phyloP scores from a whole-genome alignment of 2,888 invertebrate species.

The Drosophila ezoana region DNA sequence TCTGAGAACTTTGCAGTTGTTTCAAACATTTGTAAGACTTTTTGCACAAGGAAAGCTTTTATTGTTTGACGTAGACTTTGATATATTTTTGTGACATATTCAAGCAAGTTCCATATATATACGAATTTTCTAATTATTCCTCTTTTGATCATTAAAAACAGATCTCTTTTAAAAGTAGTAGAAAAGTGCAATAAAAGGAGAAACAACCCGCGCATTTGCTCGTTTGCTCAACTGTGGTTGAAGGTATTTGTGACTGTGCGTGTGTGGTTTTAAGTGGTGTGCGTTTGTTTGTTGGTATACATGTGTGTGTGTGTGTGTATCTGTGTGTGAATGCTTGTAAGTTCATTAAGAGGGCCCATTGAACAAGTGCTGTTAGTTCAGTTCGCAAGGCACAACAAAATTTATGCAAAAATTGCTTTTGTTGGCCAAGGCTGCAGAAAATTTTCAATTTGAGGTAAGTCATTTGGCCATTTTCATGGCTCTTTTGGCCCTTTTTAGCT shows the following conservation, averaged over 20 bases:
- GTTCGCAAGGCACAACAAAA: slow-evolving; percentile 31
- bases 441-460: slow-evolving; percentile 48
- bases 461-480: slow-evolving; percentile 38
- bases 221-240: slow-evolving; percentile 28
- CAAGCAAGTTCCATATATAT: too few relatives aligned
- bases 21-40: too few relatives aligned
- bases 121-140: too few relatives aligned
- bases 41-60: too few relatives aligned
- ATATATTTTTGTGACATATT: too few relatives aligned
- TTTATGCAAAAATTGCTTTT: slow-evolving; percentile 47
- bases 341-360: slow-evolving; percentile 52
- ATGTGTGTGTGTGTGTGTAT: slow-evolving; percentile 9
- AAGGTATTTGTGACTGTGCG: slow-evolving; percentile 17
- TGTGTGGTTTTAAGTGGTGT: slow-evolving; percentile 5
- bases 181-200: slow-evolving; percentile 1
- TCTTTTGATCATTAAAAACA: background rate
- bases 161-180: background rate
- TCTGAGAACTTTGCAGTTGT: too few relatives aligned
- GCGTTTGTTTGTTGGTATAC: background rate
- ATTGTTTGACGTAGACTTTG: too few relatives aligned
- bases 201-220: slow-evolving; percentile 26
- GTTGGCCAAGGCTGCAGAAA: slow-evolving; percentile 36
- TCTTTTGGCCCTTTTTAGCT: slow-evolving; percentile 12
- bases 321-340: slow-evolving; percentile 29
- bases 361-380: slow-evolving; percentile 12